phyloP scores from a whole-genome alignment of 2,113 vertebrate species.

The Nansenia antarctica region DNA sequence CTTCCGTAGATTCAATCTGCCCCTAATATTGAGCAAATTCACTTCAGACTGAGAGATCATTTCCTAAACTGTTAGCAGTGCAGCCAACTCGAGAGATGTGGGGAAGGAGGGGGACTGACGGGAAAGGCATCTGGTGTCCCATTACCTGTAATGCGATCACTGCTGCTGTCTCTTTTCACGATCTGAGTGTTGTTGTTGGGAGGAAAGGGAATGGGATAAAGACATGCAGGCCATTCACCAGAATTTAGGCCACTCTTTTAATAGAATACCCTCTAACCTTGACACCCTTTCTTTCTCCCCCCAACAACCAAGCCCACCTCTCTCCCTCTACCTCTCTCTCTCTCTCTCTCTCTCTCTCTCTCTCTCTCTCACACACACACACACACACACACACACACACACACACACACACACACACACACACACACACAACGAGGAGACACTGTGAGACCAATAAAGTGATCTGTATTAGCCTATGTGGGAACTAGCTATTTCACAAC shows the following conservation, averaged over 20 bases:
- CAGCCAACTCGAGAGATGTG: constrained; percentile 15
- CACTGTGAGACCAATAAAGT: no score
- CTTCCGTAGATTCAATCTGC: neutral
- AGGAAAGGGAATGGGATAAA: no score
- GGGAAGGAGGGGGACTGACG: constrained; percentile 26
- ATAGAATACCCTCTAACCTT: neutral
- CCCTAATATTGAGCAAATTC: constrained; percentile 3
- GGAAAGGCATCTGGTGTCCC: constrained; percentile 52
- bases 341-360: neutral
- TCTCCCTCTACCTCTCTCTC: neutral
- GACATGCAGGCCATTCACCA: neutral
- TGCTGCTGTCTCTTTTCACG: no score
- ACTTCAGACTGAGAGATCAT: neutral
- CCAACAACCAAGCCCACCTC: neutral
- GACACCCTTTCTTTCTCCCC: neutral
- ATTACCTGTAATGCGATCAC: constrained; percentile 67
- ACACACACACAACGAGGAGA: no score
- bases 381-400: no score
- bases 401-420: neutral
- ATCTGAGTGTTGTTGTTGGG: no score
- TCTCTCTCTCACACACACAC: neutral
- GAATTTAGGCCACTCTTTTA: neutral
- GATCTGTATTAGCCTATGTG: no score
- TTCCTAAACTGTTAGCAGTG: constrained; percentile 16
- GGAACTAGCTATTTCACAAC: no score